Percentiles rank a stretch among this genome's conserved stretches.
Evolutionary conservation across 2,113 vertebrate genomes (phyloP).

Genomic region (Holacanthus passer): DNA sequence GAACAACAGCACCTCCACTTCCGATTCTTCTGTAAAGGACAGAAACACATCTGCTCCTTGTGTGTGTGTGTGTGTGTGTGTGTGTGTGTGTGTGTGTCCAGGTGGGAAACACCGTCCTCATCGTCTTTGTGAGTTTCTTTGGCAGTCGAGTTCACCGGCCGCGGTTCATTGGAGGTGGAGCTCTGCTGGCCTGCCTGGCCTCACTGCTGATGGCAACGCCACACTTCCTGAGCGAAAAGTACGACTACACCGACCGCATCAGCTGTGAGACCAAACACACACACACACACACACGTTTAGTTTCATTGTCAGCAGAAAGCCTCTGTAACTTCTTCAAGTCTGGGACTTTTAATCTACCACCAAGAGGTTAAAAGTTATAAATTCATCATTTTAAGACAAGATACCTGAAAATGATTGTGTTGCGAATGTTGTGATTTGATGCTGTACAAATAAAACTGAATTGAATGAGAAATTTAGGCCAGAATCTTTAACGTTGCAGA

Average conservation of each 20-base stretch:
- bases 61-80: no score
- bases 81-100: conserved; percentile 70
- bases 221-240: conserved; percentile 89
- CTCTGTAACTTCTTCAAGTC: no score
- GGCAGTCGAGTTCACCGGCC: conserved; percentile 94
- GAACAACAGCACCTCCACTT: background rate
- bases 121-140: conserved; percentile 94
- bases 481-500: background rate
- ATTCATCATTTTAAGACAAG: no score
- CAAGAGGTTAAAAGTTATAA: no score
- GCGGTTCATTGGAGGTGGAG: conserved; percentile 90
- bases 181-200: conserved; percentile 88
- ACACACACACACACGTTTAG: background rate
- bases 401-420: no score
- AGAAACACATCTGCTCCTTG: no score
- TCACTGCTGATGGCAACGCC: conserved; percentile 90
- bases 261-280: conserved; percentile 81
- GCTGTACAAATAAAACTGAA: no score
- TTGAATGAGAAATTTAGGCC: no score
- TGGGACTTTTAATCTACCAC: no score
- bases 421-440: no score
- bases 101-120: conserved; percentile 94
- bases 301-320: no score
- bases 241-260: conserved; percentile 79
- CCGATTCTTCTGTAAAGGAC: no score